Evolutionary conservation across 1,140 invertebrate genomes (phyloP), one percentile per base, ranked within the genome.

Genomic region (Heliothis virescens): DNA sequence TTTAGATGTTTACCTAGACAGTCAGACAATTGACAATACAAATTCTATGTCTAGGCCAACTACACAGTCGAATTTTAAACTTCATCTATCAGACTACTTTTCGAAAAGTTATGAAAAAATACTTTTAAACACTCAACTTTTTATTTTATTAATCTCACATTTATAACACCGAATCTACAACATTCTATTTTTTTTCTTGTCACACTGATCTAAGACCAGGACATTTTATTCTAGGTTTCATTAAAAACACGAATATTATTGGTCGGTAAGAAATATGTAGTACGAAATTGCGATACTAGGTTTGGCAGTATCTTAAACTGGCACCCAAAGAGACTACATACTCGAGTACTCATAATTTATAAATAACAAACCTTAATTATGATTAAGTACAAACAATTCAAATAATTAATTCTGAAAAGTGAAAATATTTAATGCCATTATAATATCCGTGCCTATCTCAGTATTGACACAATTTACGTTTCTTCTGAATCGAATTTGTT

Each of bases 21-120:
- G 57, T 62, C n/a, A 65, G 60, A 65, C 59, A 76, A 76, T 76
- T 76, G 74, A 76, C 74, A 63, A 53, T 76, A 76, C 74, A 76
- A 76, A 76, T 29, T 62, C 60, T 76, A 76, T 26, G 59, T 41
- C 74, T 76, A 76, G 60, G 60, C 59, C 47, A 53, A 76, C 74
- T 65, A 76, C 71, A 73, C 47, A 77, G 74, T 77, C 60, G 9
- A 50, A 48, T 34, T 63, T 50, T 18, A 15, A 57, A 57, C 52
- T 59, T 48, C 75, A 77, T 26, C 62, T 77, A 77, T 77, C 60
- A 57, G 63, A 78, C 62, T 65, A 65, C 53, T 7, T 18, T 29
- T 67, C 50, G 41, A 78, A 57, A 78, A 78, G 62, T 57, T 69
- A 67, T 78, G 75, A 78, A 78, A 77, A 74, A 78, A 78, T 69